These are phyloP conservation scores for Bostrychus sinensis DNA, from an alignment of 2,113 vertebrate genomes.

Conservation along the genomic window DNA sequence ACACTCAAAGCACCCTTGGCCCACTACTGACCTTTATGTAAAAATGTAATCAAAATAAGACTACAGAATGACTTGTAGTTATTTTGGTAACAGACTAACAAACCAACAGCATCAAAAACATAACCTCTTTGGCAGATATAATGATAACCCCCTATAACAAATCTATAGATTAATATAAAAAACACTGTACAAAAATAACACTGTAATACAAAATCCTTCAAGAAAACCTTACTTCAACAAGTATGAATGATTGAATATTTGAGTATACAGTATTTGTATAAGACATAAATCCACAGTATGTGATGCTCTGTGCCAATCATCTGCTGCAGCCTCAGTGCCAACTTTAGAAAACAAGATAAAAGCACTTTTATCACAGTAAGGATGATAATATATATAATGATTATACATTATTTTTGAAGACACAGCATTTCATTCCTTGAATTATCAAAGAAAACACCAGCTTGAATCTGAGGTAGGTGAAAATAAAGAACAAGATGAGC, in stretches of 20 bases:
- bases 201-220: not conserved
- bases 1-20: conserved; percentile 28
- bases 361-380: too few species aligned
- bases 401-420: conserved; percentile 46
- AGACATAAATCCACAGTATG: not conserved
- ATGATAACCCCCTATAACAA: too few species aligned
- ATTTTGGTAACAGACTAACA: too few species aligned
- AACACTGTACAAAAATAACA: too few species aligned
- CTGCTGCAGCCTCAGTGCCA: not conserved
- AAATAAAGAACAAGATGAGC: conserved; percentile 48
- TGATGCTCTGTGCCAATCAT: not conserved
- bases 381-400: conserved; percentile 6
- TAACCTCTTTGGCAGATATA: too few species aligned
- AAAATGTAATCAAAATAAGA: too few species aligned
- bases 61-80: too few species aligned
- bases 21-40: conserved; percentile 2
- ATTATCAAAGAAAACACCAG: conserved; percentile 64
- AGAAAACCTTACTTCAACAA: not conserved
- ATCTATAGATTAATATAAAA: too few species aligned
- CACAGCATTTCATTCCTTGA: conserved; percentile 38
- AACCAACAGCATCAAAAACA: too few species aligned
- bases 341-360: not conserved
- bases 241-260: too few species aligned
- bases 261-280: not conserved
- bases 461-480: conserved; percentile 62